Evolutionary conservation across 1,140 invertebrate species (phyloP), one percentile per base, ranked within the genome.

Genomic region (Lerema accius): DNA sequence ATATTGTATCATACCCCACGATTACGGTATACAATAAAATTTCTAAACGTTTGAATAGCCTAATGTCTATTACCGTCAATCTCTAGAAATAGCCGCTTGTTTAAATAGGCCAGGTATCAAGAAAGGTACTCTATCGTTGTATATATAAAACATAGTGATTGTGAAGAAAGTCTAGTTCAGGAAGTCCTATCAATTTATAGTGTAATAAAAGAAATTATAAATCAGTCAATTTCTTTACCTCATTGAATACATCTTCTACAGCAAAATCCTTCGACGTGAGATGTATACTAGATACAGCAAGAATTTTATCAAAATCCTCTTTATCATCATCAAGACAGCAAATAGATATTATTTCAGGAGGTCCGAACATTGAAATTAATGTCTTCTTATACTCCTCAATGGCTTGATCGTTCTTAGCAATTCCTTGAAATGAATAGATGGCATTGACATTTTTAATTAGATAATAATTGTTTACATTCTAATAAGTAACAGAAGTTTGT

Each of bases 261-360:
- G 19, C n/a, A 13, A 10, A 58, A 7, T 32, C 40, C 17, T 16
- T 51, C 14, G 11, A 56, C 5, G 13, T 23, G 1, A 40, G 9
- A 23, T 45, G 28, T 16, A 58, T 26, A 0, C 61, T 53, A 2
- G 70, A 76, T n/a, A 46, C 58, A n/a, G 65, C 70, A 37, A 67
- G 13, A 11, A 75, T 56, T 15, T 66, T 56, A 23, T 48, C 51
- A 15, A 37, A 39, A 6, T 32, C 35, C 15, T 72, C 62, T 0
- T 55, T 26, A 19, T 45, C 65, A 14, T 67, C 67, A 13, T 77
- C 74, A 1, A 67, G 7, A 16, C 68, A 69, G 26, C 69, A 73
- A 6, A 77, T 49, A n/a, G 39, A 23, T 7, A 35, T 19, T 28
- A 65, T 61, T 7, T 67, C 23, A 5, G 50, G 35, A 6, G 49